phyloP scores from a whole-genome alignment of 2,888 invertebrate genomes.

The Rhagonycha fulva region DNA sequence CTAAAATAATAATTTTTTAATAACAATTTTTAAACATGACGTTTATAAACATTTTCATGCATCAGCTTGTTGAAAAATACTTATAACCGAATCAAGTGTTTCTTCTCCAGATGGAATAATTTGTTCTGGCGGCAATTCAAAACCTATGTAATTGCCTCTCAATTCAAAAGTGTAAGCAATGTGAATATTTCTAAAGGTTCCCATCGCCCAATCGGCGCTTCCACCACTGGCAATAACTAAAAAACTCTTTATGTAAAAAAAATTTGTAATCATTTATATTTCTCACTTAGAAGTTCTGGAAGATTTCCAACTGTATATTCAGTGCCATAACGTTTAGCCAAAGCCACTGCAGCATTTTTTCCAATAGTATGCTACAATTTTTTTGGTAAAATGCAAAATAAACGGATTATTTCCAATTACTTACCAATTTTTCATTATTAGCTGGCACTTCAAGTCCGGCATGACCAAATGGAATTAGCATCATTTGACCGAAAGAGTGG shows the following conservation, averaged over 20 bases:
- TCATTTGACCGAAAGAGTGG: slow-evolving; percentile 72
- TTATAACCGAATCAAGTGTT: slow-evolving; percentile 62
- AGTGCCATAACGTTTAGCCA: slow-evolving; percentile 53
- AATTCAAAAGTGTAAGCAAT: slow-evolving; percentile 69
- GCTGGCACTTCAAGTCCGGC: slow-evolving; percentile 56
- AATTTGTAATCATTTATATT: not conserved
- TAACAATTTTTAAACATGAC: too few relatives aligned
- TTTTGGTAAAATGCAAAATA: too few relatives aligned
- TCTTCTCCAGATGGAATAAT: slow-evolving; percentile 70
- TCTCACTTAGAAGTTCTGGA: slow-evolving; percentile 59
- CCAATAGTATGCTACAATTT: slow-evolving; percentile 49
- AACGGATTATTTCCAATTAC: too few relatives aligned
- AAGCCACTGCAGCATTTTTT: slow-evolving; percentile 43
- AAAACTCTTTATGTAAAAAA: not conserved
- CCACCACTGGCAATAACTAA: slow-evolving; percentile 8
- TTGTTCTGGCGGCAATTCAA: slow-evolving; percentile 66
- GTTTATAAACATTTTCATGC: too few relatives aligned
- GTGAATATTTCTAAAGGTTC: slow-evolving; percentile 58
- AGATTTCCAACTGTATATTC: slow-evolving; percentile 54
- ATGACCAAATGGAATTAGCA: slow-evolving; percentile 70
- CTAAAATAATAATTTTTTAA: too few relatives aligned
- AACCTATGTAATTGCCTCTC: slow-evolving; percentile 68
- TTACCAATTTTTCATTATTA: slow-evolving; percentile 61
- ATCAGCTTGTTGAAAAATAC: slow-evolving; percentile 53
- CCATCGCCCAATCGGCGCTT: slow-evolving; percentile 75